These are phyloP conservation scores for Zaprionus nigranus DNA, from an alignment of 1,140 invertebrate genomes.

Conservation along the genomic window DNA sequence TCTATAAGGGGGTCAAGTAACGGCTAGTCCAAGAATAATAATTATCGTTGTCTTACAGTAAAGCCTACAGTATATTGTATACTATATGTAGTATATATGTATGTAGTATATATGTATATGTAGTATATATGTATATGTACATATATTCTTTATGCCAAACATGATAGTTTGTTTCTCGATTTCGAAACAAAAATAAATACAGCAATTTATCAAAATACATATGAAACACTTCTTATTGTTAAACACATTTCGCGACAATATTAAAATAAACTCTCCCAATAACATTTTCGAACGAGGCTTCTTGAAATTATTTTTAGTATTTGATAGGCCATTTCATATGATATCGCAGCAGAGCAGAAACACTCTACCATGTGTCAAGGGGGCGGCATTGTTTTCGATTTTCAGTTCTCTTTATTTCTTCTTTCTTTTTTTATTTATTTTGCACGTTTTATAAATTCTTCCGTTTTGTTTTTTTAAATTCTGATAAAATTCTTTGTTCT, in stretches of 20 bases:
- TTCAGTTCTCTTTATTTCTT: neutral
- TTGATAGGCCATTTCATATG: conserved; percentile 1
- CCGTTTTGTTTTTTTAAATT: conserved; percentile 1
- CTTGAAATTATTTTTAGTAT: conserved; percentile 20
- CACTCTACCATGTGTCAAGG: neutral
- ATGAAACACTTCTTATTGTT: neutral
- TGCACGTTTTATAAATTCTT: conserved; percentile 7
- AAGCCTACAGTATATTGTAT: neutral
- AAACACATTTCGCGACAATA: neutral
- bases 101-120: too few species aligned
- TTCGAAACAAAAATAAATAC: too few species aligned
- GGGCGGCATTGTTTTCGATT: neutral
- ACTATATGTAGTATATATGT: neutral
- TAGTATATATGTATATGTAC: too few species aligned
- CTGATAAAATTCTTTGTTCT: neutral
- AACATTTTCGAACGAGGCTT: conserved; percentile 8
- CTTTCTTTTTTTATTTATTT: conserved; percentile 6
- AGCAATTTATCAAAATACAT: conserved; percentile 2
- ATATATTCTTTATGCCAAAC: neutral
- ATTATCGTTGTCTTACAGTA: conserved; percentile 12
- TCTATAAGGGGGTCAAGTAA: conserved; percentile 38
- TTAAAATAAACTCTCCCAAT: neutral
- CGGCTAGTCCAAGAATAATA: conserved; percentile 19
- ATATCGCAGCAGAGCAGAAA: conserved; percentile 7
- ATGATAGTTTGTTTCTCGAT: neutral